A percentile compares a stretch with the other conserved stretches of the same genome.
These are phyloP conservation scores for Mystacides longicornis DNA, from an alignment of 2,888 invertebrate genomes.

Conservation along the genomic window DNA sequence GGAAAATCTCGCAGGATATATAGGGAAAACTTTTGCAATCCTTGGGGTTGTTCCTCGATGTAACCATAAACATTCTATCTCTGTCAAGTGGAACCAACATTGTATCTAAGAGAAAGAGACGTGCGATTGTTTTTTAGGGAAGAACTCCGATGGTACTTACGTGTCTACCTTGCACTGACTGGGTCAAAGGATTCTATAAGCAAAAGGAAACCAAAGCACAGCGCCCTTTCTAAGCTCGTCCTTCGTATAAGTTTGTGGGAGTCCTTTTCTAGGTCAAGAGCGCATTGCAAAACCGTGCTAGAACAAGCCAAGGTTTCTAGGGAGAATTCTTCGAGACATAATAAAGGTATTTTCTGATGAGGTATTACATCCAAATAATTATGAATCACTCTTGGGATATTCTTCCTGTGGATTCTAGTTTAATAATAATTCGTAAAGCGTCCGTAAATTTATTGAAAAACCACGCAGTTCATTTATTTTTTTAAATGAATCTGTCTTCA, in stretches of 20 bases:
- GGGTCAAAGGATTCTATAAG: neutral
- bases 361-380: too few species aligned
- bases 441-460: too few species aligned
- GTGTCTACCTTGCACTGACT: neutral
- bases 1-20: slow-evolving; percentile 1
- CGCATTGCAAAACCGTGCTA: too few species aligned
- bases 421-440: too few species aligned
- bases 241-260: neutral
- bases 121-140: neutral
- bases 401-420: too few species aligned
- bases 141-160: too few species aligned
- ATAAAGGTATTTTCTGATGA: too few species aligned
- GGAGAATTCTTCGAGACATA: too few species aligned
- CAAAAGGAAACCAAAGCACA: neutral
- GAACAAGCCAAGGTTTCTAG: too few species aligned
- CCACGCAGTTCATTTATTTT: too few species aligned
- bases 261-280: slow-evolving; percentile 1
- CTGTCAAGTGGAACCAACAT: neutral
- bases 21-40: slow-evolving; percentile 1
- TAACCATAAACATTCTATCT: neutral
- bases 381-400: too few species aligned
- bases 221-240: neutral
- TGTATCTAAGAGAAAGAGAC: neutral
- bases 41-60: neutral
- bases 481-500: too few species aligned